phyloP scores from a whole-genome alignment of 2,113 vertebrate genomes.

The Heptranchias perlo region DNA sequence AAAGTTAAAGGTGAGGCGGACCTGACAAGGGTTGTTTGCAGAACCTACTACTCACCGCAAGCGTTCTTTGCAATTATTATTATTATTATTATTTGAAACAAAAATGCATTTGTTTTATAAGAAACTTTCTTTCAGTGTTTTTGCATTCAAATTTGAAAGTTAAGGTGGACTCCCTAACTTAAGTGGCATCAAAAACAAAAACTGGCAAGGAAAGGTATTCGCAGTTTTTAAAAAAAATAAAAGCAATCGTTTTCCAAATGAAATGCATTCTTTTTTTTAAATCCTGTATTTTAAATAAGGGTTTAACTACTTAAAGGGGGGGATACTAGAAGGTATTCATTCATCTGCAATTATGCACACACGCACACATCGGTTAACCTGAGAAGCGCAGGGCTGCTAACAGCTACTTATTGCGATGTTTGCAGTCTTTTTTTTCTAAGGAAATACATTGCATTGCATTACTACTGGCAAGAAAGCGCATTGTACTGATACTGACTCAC shows the following conservation, averaged over 20 bases:
- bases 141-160: background rate
- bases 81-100: background rate
- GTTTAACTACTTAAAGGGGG: background rate
- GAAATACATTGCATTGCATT: background rate
- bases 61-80: too few species aligned
- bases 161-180: background rate
- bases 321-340: background rate
- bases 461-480: background rate
- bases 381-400: background rate
- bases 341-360: conserved; percentile 2
- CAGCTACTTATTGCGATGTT: conserved; percentile 21
- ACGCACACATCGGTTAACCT: background rate
- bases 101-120: background rate
- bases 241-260: background rate
- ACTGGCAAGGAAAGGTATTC: too few species aligned
- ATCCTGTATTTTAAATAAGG: background rate
- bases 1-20: too few species aligned
- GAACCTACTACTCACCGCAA: too few species aligned
- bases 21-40: too few species aligned
- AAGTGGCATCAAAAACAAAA: background rate
- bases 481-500: conserved; percentile 9
- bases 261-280: background rate
- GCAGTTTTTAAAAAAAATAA: background rate
- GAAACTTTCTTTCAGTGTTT: background rate
- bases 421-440: background rate